phyloP scores from a whole-genome alignment of 2,113 vertebrate genomes.

The Heterocephalus glaber region DNA sequence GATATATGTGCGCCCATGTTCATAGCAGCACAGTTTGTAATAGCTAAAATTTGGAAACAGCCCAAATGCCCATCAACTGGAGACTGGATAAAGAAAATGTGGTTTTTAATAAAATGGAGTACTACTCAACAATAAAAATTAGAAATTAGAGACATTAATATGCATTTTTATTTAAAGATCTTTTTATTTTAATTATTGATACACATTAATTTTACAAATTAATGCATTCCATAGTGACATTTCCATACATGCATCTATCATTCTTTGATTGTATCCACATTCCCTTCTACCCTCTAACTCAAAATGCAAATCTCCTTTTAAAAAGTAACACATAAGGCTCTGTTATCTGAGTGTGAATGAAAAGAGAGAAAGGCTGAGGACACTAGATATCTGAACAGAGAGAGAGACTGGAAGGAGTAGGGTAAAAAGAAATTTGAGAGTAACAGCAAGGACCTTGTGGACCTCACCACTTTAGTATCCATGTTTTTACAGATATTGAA shows the following conservation, averaged over 20 bases:
- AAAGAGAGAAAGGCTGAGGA: not conserved
- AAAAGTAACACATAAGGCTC: not conserved
- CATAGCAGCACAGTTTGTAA: too few relatives aligned
- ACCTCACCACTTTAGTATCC: not conserved
- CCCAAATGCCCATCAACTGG: too few relatives aligned
- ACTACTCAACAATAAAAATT: too few relatives aligned
- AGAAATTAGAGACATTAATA: not conserved
- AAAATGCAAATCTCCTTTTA: slow-evolving; percentile 4
- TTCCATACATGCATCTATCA: not conserved
- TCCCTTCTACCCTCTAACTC: not conserved
- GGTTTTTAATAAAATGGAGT: too few relatives aligned
- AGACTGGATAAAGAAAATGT: too few relatives aligned
- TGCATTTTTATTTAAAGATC: slow-evolving; percentile 7
- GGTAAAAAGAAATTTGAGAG: not conserved
- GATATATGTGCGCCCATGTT: too few relatives aligned
- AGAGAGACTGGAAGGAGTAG: not conserved
- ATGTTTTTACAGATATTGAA: not conserved
- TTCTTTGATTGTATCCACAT: not conserved
- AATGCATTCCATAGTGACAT: not conserved
- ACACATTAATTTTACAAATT: not conserved
- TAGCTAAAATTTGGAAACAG: too few relatives aligned
- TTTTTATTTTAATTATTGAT: not conserved
- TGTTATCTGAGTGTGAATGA: not conserved
- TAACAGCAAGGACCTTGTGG: not conserved
- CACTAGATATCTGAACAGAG: not conserved